phyloP scores from a whole-genome alignment of 64 coral and sea anemone species.

The Stichodactyla mertensii region DNA sequence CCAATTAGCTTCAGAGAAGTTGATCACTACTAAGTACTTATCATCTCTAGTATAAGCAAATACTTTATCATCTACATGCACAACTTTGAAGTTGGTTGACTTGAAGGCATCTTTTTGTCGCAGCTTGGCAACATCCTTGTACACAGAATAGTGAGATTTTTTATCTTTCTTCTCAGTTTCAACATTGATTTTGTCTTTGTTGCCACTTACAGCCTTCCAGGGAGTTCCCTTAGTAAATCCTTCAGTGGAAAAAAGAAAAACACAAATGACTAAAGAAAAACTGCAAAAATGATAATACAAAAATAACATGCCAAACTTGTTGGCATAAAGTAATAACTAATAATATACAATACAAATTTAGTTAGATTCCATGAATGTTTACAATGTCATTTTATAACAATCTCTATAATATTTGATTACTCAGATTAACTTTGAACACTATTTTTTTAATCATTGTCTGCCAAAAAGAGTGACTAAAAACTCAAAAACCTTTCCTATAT shows the following conservation, averaged over 20 bases:
- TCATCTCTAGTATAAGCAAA: constrained; percentile 15
- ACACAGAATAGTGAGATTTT: constrained; percentile 33
- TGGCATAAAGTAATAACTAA: no score
- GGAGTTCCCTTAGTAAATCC: constrained; percentile 1
- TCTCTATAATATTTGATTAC: no score
- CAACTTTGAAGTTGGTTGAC: neutral
- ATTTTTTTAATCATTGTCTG: no score
- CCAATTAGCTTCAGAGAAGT: constrained; percentile 25
- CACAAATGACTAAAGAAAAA: no score
- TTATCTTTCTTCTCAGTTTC: constrained; percentile 6
- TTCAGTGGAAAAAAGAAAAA: neutral
- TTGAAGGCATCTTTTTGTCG: constrained; percentile 18
- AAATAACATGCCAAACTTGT: no score
- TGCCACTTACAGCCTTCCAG: neutral
- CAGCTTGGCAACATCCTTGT: constrained; percentile 26
- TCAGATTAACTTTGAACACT: no score
- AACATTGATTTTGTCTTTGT: constrained; percentile 1
- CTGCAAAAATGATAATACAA: no score
- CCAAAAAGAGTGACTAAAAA: no score
- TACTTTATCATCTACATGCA: constrained; percentile 17
- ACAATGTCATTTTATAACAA: no score
- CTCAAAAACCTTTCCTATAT: no score
- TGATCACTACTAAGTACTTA: constrained; percentile 31
- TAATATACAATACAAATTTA: no score
- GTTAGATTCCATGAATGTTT: no score